Evolutionary conservation across 37 sponge, comb jelly and placozoan genomes (phyloP), one percentile per base, ranked within the genome.

Genomic region (Lycopodina hypogea): DNA sequence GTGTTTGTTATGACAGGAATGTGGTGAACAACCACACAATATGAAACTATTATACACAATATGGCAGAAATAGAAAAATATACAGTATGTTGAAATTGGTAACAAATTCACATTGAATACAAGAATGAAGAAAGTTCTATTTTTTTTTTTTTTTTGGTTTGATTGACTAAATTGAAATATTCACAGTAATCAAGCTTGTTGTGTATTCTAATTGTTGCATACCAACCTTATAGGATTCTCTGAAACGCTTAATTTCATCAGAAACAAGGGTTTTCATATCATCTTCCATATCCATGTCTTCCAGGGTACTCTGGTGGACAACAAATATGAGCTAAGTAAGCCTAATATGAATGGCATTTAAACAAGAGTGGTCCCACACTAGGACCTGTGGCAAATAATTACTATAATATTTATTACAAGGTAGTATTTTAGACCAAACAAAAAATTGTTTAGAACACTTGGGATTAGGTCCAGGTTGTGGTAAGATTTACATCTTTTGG

Each of bases 201-300:
- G n/a, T n/a, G n/a, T n/a, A n/a, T n/a, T n/a, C 9, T 30, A 32
- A 30, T 32, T 3, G 6, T 9, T 22, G 45, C 70, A 70, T 48
- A 56, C 88, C 22, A 42, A 92, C 93, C 85, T 92, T 68, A 37
- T 87, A 88, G 18, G 89, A 83, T 36, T 80, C 59, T 24, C 94
- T 73, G 69, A 93, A 93, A 18, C 76, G 86, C 52, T 87, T 89
- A 62, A 96, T 96, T 74, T 96, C 97, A 50, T 92, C 89, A 30
- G 84, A 82, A 26, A 96, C 94, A 3, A 93, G 71, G 2, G 84
- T 88, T 36, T 88, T 89, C 78, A 90, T 85, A 55, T 86, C 88
- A 30, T 87, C 97, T 32, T 96, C 94, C 86, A 96, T 88, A 35
- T 94, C 88, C 58, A 89, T 75, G 53, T 93, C 87, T 34, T 81